Base-by-base conservation (phyloP, 2,113 vertebrate species). In the Cephalopterus ornatus region DNA sequence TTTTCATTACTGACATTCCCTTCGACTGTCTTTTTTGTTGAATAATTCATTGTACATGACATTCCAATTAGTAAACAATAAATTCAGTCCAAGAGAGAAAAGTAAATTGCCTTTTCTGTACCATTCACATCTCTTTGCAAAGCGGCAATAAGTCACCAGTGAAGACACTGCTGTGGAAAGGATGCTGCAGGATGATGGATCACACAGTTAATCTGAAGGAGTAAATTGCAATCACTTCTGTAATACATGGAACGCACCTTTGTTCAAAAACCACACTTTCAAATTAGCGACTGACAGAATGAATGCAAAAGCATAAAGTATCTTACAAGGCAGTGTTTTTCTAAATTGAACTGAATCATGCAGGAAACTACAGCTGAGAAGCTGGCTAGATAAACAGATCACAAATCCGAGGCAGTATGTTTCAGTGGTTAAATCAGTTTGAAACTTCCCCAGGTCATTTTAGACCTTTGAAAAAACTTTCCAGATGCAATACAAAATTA, bases 1-100 rank as follows among this genome's bases (percentile, higher is more conserved):
- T 89, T 96, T 93, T 83, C 68, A 81, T 35, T 85, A 62, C 65
- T 85, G 77, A 53, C 50, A 82, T 74, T 79, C 26, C 30, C 30
- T 80, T 85, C 94, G 30, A 61, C 61, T 74, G 14, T 58, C 24
- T 77, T 73, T 83, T 94, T 70, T 78, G 52, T 46, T 92, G 74
- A 58, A 91, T 96, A 96, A 90, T 97, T 96, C 66, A 89, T 85
- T 58, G 26, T 55, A 65, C 62, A n/a, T 94, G 83, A 78, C 88
- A 95, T 94, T 92, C 81, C 86, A 97, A 93, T 97, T 97, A 95
- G 72, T 90, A 96, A 98, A 94, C 95, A 95, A 91, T 89, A 91
- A 92, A 94, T 96, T 92, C 89, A 85, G 83, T 88, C 84, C 72
- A 81, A 73, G 88, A 82, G 50, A 84, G 53, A 68, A 71, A 91